Evolutionary conservation across 2,888 invertebrate genomes (phyloP).

Genomic region (Theodoxus fluviatilis): DNA sequence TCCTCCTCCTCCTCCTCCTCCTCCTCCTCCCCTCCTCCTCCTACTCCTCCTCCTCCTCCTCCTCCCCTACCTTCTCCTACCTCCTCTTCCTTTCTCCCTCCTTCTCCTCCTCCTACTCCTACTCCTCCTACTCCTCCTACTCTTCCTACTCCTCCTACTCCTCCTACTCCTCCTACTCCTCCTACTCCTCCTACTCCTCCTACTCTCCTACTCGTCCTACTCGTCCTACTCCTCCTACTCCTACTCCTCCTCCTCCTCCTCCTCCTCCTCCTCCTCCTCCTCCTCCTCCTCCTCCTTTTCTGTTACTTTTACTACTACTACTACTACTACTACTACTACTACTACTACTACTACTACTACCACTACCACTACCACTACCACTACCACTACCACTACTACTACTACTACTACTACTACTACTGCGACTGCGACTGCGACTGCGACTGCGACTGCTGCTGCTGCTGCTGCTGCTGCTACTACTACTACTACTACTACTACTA

Average conservation of each 20-base stretch:
- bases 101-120: too few relatives aligned
- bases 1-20: too few relatives aligned
- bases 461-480: too few relatives aligned
- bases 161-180: background rate
- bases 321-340: slow-evolving; percentile 24
- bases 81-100: too few relatives aligned
- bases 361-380: slow-evolving; percentile 18
- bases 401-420: too few relatives aligned
- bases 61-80: too few relatives aligned
- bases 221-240: background rate
- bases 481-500: too few relatives aligned
- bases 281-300: background rate
- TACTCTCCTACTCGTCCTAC: slow-evolving; percentile 6
- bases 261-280: background rate
- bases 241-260: background rate
- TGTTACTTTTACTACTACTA: slow-evolving; percentile 18
- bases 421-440: too few relatives aligned
- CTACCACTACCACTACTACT: slow-evolving; percentile 21
- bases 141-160: background rate
- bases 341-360: slow-evolving; percentile 24
- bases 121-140: background rate
- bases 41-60: too few relatives aligned
- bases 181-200: background rate
- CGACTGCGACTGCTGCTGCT: too few relatives aligned
- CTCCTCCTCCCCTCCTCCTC: too few relatives aligned